These are phyloP conservation scores for Lepidocyrtoides sp. DNA, from an alignment of 2,888 invertebrate genomes.

Conservation along the genomic window DNA sequence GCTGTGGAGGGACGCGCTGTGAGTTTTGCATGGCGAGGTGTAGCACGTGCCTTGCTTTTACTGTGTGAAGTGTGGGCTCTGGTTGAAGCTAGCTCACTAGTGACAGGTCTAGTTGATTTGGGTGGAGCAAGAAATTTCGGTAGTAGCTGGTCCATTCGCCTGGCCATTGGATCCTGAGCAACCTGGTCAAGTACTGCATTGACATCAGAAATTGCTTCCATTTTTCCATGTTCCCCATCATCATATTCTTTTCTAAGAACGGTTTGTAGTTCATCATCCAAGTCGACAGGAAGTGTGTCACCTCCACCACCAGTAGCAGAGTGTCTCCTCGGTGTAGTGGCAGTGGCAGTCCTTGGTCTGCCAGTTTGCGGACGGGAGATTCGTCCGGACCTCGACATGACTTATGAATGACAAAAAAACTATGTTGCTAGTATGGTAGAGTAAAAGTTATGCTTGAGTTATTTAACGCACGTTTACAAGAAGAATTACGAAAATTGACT, in stretches of 20 bases:
- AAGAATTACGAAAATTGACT: too few relatives aligned
- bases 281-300: background rate
- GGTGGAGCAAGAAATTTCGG: conserved; percentile 49
- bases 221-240: conserved; percentile 63
- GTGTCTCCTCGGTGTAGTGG: background rate
- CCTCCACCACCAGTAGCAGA: background rate
- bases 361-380: background rate
- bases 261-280: conserved; percentile 66
- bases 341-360: background rate
- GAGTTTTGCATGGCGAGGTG: conserved; percentile 64
- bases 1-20: conserved; percentile 46
- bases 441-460: too few relatives aligned
- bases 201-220: conserved; percentile 76
- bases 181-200: conserved; percentile 76
- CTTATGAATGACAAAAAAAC: too few relatives aligned
- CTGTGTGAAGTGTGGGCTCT: background rate
- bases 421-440: too few relatives aligned
- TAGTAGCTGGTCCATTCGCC: conserved; percentile 59
- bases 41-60: background rate
- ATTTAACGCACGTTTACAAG: too few relatives aligned
- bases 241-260: conserved; percentile 73
- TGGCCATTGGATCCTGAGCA: conserved; percentile 63
- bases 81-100: background rate
- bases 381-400: conserved; percentile 16
- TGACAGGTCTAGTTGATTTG: background rate